phyloP scores from a whole-genome alignment of 2,113 vertebrate genomes.

The Trogon surrucura region DNA sequence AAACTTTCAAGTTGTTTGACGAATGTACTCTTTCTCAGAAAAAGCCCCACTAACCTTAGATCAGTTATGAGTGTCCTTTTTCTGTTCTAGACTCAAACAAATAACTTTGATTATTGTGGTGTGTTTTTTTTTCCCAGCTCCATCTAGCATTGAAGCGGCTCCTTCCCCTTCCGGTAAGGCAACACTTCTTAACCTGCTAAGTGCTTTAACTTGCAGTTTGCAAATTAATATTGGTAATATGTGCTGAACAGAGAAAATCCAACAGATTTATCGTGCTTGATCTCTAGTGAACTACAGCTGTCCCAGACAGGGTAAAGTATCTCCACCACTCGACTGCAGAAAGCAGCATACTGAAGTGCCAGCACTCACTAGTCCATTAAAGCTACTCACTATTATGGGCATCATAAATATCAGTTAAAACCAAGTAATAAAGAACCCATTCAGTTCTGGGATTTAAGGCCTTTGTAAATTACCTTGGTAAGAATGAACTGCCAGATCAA shows the following conservation, averaged over 20 bases:
- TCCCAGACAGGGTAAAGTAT: not conserved
- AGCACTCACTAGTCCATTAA: not conserved
- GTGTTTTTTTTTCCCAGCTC: not conserved
- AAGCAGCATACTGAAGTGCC: not conserved
- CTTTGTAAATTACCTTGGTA: not conserved
- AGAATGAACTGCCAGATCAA: not conserved
- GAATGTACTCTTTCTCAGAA: not conserved
- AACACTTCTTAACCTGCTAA: not conserved
- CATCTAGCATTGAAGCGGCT: not conserved
- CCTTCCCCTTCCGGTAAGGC: conserved; percentile 15
- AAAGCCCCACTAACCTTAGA: not conserved
- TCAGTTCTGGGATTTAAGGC: fast-evolving
- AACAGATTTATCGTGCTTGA: not conserved
- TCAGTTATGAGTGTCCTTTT: not conserved
- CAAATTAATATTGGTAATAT: not conserved
- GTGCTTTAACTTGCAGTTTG: not conserved
- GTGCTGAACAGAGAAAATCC: not conserved
- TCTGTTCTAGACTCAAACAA: not conserved
- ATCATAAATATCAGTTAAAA: not conserved
- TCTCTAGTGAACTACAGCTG: not conserved
- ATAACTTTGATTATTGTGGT: not conserved
- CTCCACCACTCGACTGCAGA: not conserved
- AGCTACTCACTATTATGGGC: not conserved
- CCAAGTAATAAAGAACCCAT: not conserved
- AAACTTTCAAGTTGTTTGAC: not conserved